These are phyloP conservation scores for Phoebastria nigripes DNA, from an alignment of 2,797 vertebrate genomes.

Conservation along the genomic window DNA sequence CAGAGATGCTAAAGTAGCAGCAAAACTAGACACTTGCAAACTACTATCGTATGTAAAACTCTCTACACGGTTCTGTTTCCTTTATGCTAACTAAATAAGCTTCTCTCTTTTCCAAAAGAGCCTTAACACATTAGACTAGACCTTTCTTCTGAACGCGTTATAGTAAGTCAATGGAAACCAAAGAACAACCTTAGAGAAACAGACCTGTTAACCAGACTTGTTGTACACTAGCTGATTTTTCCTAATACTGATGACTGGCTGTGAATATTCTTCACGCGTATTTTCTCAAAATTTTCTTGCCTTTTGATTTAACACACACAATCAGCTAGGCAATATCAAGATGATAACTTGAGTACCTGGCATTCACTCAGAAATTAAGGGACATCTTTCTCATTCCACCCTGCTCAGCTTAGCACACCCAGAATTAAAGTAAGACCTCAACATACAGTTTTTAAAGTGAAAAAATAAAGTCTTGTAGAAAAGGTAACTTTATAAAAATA, in stretches of 20 bases:
- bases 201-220: neutral
- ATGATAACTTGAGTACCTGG: fast-evolving
- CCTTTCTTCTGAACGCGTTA: neutral
- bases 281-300: neutral
- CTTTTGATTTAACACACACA: neutral
- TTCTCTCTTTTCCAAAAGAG: neutral
- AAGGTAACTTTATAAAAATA: neutral
- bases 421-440: neutral
- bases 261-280: neutral
- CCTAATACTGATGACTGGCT: neutral
- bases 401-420: neutral
- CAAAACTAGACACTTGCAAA: neutral
- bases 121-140: neutral
- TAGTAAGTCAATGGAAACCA: neutral
- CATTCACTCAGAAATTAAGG: neutral
- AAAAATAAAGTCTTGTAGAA: neutral
- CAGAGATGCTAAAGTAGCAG: neutral
- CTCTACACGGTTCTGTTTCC: neutral
- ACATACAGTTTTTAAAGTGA: neutral
- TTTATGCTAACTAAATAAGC: neutral
- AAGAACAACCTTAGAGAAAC: neutral
- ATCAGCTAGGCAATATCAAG: neutral
- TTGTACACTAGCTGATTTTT: neutral
- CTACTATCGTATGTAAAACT: neutral
- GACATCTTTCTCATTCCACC: neutral